A percentile compares a stretch with the other conserved stretches of the same genome.
phyloP scores from a whole-genome alignment of 2,113 vertebrate genomes.

The Aphyosemion australe region DNA sequence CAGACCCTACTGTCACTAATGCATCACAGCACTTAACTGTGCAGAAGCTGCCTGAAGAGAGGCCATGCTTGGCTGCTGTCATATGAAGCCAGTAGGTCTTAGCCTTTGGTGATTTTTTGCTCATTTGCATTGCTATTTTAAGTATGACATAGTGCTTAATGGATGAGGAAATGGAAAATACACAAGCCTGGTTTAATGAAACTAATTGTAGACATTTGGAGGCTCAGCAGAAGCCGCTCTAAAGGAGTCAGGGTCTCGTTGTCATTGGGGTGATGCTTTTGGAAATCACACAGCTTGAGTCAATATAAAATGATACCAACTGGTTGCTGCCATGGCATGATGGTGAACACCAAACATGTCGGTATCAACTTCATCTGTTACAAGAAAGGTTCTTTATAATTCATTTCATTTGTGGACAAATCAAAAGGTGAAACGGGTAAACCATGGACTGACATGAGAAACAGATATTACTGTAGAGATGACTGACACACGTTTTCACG shows the following conservation, averaged over 20 bases:
- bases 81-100: not conserved
- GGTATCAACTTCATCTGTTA: not conserved
- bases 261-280: not conserved
- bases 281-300: not conserved
- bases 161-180: not conserved
- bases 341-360: not conserved
- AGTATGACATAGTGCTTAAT: conserved; percentile 9
- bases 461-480: too few species aligned
- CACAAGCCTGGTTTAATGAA: not conserved
- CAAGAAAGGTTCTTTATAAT: too few species aligned
- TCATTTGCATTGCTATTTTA: conserved; percentile 28
- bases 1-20: conserved; percentile 24
- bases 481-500: too few species aligned
- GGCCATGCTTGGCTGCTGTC: conserved; percentile 7
- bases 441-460: too few species aligned
- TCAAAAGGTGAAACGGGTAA: too few species aligned
- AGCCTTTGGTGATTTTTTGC: conserved; percentile 5
- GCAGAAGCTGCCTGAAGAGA: conserved; percentile 26
- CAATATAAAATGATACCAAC: not conserved
- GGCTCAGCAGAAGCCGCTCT: conserved; percentile 18
- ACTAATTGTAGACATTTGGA: conserved; percentile 13
- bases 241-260: conserved; percentile 10
- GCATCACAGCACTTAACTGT: conserved; percentile 19
- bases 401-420: too few species aligned
- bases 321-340: not conserved